Evolutionary conservation across 2,797 vertebrate genomes (phyloP).

Genomic region (Artibeus jamaicensis): DNA sequence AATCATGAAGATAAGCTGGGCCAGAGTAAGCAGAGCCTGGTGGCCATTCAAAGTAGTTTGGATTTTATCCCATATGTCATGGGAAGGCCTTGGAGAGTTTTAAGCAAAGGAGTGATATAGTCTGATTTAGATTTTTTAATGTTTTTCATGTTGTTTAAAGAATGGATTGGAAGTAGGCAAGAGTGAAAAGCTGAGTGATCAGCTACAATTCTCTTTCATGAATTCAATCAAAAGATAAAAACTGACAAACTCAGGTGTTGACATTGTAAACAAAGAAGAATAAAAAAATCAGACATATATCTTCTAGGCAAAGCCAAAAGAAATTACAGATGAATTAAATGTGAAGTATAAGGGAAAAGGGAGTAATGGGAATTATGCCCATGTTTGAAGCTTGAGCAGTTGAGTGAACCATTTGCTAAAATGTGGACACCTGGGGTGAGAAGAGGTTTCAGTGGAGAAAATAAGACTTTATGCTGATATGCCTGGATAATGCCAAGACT

Average conservation of each 20-base stretch:
- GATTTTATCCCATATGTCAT: not conserved
- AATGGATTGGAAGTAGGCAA: not conserved
- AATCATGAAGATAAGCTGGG: not conserved
- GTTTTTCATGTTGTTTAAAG: not conserved
- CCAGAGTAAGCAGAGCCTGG: not conserved
- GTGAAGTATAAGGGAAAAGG: not conserved
- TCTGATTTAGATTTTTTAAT: not conserved
- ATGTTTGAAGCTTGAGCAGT: not conserved
- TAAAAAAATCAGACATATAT: not conserved
- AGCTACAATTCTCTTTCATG: not conserved
- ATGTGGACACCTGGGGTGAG: not conserved
- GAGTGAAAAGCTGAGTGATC: not conserved
- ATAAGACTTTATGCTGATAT: not conserved
- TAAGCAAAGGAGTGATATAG: not conserved
- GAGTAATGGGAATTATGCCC: not conserved
- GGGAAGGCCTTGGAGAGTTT: not conserved
- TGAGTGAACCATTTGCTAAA: not conserved
- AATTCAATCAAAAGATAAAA: not conserved
- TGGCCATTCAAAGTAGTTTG: not conserved
- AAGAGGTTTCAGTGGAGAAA: not conserved
- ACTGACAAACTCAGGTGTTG: not conserved
- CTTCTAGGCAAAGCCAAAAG: not conserved
- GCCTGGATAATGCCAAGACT: not conserved
- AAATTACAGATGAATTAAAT: not conserved
- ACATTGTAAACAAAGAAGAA: not conserved